Evolutionary conservation across 2,888 invertebrate genomes (phyloP), one percentile per base, ranked within the genome.

Genomic region (Eledone cirrhosa): DNA sequence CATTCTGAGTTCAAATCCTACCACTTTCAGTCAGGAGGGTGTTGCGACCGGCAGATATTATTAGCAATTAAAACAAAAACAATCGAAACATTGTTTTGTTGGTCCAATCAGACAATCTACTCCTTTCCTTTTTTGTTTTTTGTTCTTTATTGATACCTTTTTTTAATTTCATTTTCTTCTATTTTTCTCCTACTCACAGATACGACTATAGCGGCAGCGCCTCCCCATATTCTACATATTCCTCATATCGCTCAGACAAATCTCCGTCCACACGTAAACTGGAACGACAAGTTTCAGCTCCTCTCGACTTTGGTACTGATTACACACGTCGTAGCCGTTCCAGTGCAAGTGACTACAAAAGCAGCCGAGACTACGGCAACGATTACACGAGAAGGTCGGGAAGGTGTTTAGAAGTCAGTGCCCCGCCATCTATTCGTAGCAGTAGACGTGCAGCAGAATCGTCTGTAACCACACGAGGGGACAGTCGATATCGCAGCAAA

Each of bases 201-300:
- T 88, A 87, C 81, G 87, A 87, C 79, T 86, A 88, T 80, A 87
- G 86, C 80, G 87, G 87, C 80, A 86, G 86, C 80, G 86, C 87
- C 2, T 84, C 87, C 2, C 86, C 87, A 14, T 84, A 84, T 76
- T 87, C 87, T 48, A 86, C 88, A 14, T 87, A 86, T 81, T 86
- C 86, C 22, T 85, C 86, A 67, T 87, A 87, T 78, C 82, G 82
- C 77, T 82, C 83, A 11, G 85, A 83, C 65, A 85, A 83, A 24
- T 86, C 86, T 5, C 86, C 87, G 0, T 80, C 84, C 19, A 83
- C 80, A 63, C 78, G 84, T n/a, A 81, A 83, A 67, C 86, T 84
- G 80, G 86, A 86, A 33, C 80, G 87, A 53, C 87, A 87, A 79
- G 82, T 81, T 48, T 86, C 87, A 13, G 78, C 84, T 27, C 80